Evolutionary conservation across 2,888 invertebrate genomes (phyloP).

Genomic region (Mythimna pallens): DNA sequence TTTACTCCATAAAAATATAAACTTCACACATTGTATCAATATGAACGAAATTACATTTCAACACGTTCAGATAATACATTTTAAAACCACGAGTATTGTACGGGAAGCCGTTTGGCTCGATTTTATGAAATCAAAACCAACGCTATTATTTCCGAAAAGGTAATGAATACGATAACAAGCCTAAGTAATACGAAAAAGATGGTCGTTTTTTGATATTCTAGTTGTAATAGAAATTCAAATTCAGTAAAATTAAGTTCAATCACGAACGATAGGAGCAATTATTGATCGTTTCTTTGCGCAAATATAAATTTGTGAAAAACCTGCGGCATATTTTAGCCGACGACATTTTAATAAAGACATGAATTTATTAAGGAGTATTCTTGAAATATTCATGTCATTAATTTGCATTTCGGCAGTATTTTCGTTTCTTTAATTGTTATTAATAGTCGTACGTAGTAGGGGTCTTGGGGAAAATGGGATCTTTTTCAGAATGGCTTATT

Average conservation of each 20-base stretch:
- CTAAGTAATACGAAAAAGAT: conserved; percentile 24
- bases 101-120: conserved; percentile 15
- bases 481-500: conserved; percentile 86
- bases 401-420: conserved; percentile 64
- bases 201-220: conserved; percentile 24
- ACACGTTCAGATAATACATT: conserved; percentile 53
- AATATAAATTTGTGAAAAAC: conserved; percentile 24
- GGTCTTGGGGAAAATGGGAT: conserved; percentile 80
- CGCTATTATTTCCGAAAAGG: conserved; percentile 24
- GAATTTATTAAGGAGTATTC: conserved; percentile 58
- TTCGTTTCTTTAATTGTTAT: conserved; percentile 70
- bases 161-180: conserved; percentile 25
- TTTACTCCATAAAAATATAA: conserved; percentile 63
- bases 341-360: conserved; percentile 52
- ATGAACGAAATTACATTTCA: conserved; percentile 49
- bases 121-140: conserved; percentile 26
- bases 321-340: conserved; percentile 1
- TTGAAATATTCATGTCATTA: conserved; percentile 63
- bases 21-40: conserved; percentile 65
- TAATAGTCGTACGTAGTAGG: conserved; percentile 77
- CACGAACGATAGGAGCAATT: conserved; percentile 15
- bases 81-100: conserved; percentile 36
- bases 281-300: conserved; percentile 27
- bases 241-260: conserved; percentile 36
- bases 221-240: conserved; percentile 37